phyloP scores from a whole-genome alignment of 2,113 vertebrate species.

The Sturnira hondurensis region DNA sequence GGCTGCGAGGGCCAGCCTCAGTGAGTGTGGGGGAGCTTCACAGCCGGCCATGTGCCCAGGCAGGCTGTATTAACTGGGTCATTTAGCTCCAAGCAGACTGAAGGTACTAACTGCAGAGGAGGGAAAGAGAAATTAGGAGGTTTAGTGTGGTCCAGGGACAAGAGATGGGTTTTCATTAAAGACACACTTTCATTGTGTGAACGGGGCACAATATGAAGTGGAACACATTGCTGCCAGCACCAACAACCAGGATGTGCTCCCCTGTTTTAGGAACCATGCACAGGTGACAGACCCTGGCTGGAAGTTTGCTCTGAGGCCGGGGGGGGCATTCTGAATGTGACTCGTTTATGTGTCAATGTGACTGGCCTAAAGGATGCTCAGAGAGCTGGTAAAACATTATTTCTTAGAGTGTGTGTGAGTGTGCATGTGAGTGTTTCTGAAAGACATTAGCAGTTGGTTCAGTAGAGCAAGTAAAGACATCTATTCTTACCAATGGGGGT shows the following conservation, averaged over 20 bases:
- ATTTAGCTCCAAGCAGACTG: conserved; percentile 33
- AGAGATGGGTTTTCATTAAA: conserved; percentile 12
- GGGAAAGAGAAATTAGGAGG: conserved; percentile 11
- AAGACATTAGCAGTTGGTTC: neutral
- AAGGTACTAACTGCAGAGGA: conserved; percentile 35
- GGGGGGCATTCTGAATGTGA: neutral
- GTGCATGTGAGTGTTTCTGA: neutral
- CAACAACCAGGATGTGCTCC: neutral
- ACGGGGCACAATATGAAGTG: neutral
- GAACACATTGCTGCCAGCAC: neutral
- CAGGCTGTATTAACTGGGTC: conserved; percentile 35
- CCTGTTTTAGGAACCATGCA: neutral
- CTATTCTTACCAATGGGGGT: no score
- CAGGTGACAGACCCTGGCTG: neutral
- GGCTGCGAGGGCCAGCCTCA: neutral
- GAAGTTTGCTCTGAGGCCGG: neutral
- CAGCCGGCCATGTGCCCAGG: neutral
- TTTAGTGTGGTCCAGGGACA: conserved; percentile 15
- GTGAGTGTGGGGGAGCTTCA: neutral
- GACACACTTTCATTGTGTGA: neutral
- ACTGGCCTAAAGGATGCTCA: neutral
- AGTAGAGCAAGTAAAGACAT: neutral
- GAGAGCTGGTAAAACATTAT: neutral
- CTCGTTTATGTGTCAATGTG: neutral
- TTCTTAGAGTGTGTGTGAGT: neutral